Evolutionary conservation across 1,140 invertebrate genomes (phyloP).

Genomic region (Drosophila micromelanica): DNA sequence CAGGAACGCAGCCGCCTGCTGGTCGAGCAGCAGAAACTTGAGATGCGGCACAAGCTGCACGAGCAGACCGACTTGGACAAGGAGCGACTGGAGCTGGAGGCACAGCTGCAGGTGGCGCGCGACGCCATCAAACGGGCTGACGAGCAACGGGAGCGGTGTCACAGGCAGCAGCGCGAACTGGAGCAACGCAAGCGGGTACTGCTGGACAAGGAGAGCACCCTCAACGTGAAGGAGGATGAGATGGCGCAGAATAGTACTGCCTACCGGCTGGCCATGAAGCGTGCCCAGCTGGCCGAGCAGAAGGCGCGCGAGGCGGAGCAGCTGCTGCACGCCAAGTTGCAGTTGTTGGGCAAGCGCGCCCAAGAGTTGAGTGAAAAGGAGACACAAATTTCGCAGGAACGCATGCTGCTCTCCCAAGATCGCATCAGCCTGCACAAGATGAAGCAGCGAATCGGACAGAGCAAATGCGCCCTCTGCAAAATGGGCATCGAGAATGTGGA

Average conservation of each 20-base stretch:
- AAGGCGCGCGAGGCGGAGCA: conserved; percentile 78
- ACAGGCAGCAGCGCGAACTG: conserved; percentile 83
- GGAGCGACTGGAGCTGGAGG: conserved; percentile 84
- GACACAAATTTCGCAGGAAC: conserved; percentile 74
- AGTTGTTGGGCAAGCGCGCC: conserved; percentile 61
- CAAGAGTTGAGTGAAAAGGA: conserved; percentile 74
- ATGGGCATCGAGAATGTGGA: conserved; percentile 69
- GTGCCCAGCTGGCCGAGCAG: conserved; percentile 71
- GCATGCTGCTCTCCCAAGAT: conserved; percentile 72
- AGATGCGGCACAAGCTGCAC: conserved; percentile 83
- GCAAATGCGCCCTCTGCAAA: conserved; percentile 74
- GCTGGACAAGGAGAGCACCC: conserved; percentile 79
- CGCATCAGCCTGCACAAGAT: conserved; percentile 70
- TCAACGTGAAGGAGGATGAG: conserved; percentile 82
- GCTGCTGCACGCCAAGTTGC: conserved; percentile 70
- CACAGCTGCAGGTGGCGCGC: conserved; percentile 85
- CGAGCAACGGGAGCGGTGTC: conserved; percentile 83
- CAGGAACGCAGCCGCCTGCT: conserved; percentile 84
- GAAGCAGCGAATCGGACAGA: conserved; percentile 60
- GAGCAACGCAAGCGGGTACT: conserved; percentile 84
- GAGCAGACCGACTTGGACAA: conserved; percentile 69
- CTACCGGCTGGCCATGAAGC: conserved; percentile 68
- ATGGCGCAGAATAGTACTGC: conserved; percentile 61
- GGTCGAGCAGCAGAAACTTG: conserved; percentile 84
- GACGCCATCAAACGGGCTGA: conserved; percentile 85